A percentile compares a stretch with the other conserved stretches of the same genome.
phyloP scores from a whole-genome alignment of 2,797 vertebrate species.

The Pygocentrus nattereri region DNA sequence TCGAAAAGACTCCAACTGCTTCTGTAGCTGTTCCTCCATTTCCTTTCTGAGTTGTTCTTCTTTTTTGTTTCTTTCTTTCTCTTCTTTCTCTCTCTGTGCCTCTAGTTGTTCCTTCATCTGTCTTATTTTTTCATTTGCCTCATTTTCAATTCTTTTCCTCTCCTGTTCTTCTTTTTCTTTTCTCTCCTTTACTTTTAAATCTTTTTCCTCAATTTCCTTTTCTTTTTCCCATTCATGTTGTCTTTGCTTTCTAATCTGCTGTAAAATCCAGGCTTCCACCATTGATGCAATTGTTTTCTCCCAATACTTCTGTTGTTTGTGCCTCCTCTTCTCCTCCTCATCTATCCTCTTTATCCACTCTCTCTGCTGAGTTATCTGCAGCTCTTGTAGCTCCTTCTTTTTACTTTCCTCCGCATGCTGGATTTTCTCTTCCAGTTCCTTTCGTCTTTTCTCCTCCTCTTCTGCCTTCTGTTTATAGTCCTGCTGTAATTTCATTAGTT shows the following conservation, averaged over 20 bases:
- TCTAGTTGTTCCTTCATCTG: not conserved
- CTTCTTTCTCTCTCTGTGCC: not conserved
- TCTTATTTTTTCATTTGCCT: not conserved
- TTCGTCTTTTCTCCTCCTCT: too few species aligned
- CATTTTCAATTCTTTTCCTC: not conserved
- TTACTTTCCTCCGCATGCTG: constrained; percentile 29
- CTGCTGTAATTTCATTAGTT: too few species aligned
- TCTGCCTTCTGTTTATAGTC: too few species aligned
- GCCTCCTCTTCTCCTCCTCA: constrained; percentile 5
- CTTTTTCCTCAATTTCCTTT: too few species aligned
- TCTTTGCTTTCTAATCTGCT: not conserved
- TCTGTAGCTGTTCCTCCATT: not conserved
- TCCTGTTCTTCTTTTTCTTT: not conserved
- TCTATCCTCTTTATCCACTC: not conserved
- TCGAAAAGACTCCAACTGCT: not conserved
- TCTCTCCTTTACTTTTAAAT: constrained; percentile 8
- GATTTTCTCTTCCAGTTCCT: too few species aligned
- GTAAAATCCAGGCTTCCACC: not conserved
- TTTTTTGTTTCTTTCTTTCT: constrained; percentile 5
- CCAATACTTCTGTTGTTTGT: not conserved
- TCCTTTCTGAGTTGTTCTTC: not conserved
- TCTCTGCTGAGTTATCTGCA: not conserved
- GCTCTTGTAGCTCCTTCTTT: constrained; percentile 21
- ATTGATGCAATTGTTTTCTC: not conserved
- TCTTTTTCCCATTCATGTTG: not conserved